Base-by-base conservation (phyloP, 2,113 vertebrate genomes). In the Thymallus thymallus region DNA sequence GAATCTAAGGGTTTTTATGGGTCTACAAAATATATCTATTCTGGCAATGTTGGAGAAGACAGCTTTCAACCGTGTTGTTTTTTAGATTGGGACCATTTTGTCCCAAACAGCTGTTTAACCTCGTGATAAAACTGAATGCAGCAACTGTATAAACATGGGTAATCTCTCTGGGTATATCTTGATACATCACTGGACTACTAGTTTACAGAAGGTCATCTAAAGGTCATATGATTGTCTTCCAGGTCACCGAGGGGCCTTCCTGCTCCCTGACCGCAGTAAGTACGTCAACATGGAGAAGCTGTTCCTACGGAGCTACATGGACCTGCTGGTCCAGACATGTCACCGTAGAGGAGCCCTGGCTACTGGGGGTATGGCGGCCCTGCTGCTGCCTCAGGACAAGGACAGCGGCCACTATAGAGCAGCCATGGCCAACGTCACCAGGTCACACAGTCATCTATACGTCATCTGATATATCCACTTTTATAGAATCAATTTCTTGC, bases 201-300 rank as follows among this genome's bases (percentile, higher is more conserved):
- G 48, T 51, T 51, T 4, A 12, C 35, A 41, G n/a, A 41, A 41
- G 26, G 68, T 32, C 4, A 3, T 30, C 20, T 76, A 14, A 60
- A 12, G 2, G 9, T 41, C 35, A 41, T 41, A 41, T 41, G 9
- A 41, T 5, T 51, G 2, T 66, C 30, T 46, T 79, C 0, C 65
- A 93, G 93, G 93, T 51, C 35, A 41, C 35, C 35, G 35, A 41
- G 35, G 35, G 6, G 88, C 89, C n/a, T 95, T 95, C 80, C 84
- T 95, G 35, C 35, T 41, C 35, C 35, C 35, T 41, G 91, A 94
- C 73, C 87, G 90, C 70, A 92, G 91, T 73, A 94, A 93, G 77
- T 95, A 94, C 1, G 92, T 94, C 41, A 93, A 94, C 86, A 95
- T 94, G 93, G 91, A 94, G 80, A 94, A 94, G 76, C 89, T 64